phyloP scores from a whole-genome alignment of 2,797 vertebrate genomes.

The Fringilla coelebs region DNA sequence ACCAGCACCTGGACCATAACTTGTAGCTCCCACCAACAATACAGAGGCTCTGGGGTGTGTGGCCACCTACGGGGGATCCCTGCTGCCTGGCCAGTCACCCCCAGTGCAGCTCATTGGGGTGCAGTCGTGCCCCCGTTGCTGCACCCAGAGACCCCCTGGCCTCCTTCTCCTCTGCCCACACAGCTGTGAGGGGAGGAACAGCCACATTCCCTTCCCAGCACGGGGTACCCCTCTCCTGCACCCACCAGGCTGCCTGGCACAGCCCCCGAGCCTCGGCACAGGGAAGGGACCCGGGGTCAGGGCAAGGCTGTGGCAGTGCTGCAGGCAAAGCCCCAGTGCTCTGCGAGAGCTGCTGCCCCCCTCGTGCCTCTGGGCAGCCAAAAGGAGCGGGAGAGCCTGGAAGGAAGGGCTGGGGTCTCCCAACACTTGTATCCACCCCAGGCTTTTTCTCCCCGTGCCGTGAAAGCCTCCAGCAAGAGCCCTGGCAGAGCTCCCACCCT shows the following conservation, averaged over 20 bases:
- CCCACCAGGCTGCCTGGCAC: neutral
- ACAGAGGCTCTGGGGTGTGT: neutral
- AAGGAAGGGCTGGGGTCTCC: neutral
- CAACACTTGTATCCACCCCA: accelerated
- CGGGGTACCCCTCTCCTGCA: neutral
- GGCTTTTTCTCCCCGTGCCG: neutral
- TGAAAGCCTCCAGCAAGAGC: neutral
- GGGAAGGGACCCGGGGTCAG: accelerated
- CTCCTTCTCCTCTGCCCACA: neutral
- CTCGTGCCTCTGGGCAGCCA: neutral
- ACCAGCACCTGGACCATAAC: accelerated
- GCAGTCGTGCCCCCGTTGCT: accelerated
- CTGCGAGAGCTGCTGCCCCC: neutral
- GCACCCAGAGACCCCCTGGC: neutral
- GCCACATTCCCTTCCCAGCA: neutral
- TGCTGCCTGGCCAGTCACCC: neutral
- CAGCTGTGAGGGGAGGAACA: neutral
- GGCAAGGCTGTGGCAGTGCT: accelerated
- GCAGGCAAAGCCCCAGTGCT: neutral
- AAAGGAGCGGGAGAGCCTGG: neutral
- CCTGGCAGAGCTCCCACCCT: neutral
- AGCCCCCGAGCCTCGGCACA: accelerated
- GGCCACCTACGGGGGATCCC: neutral
- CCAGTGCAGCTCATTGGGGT: neutral
- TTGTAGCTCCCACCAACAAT: accelerated